Percentiles rank a stretch among this genome's conserved stretches.
These are phyloP conservation scores for Oncopodura yosiiana DNA, from an alignment of 1,140 invertebrate species.

Conservation along the genomic window DNA sequence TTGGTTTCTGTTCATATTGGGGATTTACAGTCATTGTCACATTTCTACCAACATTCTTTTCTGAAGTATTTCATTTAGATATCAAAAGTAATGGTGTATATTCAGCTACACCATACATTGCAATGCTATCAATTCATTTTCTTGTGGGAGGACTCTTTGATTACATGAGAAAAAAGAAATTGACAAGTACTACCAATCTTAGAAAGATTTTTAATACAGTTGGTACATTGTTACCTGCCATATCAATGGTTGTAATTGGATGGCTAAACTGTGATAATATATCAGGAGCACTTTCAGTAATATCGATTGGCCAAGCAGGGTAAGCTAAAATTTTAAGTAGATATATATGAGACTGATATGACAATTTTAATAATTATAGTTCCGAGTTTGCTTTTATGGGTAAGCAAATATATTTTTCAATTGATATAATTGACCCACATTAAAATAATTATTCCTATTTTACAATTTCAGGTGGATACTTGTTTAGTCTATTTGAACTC, in stretches of 20 bases:
- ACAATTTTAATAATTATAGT: too few species aligned
- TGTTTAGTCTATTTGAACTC: conserved; percentile 37
- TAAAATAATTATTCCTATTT: conserved; percentile 35
- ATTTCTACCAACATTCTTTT: conserved; percentile 50
- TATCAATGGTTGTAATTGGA: too few species aligned
- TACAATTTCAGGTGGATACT: conserved; percentile 37
- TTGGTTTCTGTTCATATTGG: conserved; percentile 53
- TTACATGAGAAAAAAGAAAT: conserved; percentile 28
- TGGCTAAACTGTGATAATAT: too few species aligned
- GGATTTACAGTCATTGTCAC: conserved; percentile 51
- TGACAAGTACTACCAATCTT: conserved; percentile 28
- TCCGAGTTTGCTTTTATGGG: too few species aligned
- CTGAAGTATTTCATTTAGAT: conserved; percentile 49
- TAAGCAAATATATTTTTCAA: too few species aligned
- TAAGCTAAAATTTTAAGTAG: too few species aligned
- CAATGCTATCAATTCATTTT: conserved; percentile 36
- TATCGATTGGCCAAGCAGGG: too few species aligned
- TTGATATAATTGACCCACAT: too few species aligned
- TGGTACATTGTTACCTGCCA: too few species aligned
- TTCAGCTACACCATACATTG: conserved; percentile 49
- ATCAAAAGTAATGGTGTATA: conserved; percentile 49
- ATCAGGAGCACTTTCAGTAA: too few species aligned
- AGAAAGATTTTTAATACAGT: conserved; percentile 38
- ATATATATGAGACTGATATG: too few species aligned
- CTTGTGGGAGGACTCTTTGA: conserved; percentile 35